Conservation (phyloP, 2,113 vertebrate genomes). For the Pycnonotus jocosus region DNA sequence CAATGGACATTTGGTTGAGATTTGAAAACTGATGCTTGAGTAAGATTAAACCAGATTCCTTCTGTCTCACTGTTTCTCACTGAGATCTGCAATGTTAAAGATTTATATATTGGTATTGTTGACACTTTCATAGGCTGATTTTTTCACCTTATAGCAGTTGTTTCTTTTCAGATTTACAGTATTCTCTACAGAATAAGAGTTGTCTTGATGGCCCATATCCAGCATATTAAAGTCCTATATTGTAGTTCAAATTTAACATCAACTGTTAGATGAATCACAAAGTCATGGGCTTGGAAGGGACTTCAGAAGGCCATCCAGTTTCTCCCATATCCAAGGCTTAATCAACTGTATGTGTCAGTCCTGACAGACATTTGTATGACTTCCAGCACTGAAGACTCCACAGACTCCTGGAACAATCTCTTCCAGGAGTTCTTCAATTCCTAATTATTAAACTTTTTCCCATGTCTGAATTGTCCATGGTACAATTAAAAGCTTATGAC, state of each 20-base stretch:
- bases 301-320: not conserved
- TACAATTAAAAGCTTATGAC: not conserved
- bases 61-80: not conserved
- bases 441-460: not conserved
- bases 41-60: not conserved
- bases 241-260: not conserved
- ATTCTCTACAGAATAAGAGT: not conserved
- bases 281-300: conserved; percentile 1
- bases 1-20: not conserved
- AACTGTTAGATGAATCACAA: not conserved
- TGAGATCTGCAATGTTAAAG: not conserved
- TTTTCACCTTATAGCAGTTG: not conserved
- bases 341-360: not conserved
- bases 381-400: not conserved
- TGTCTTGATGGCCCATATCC: not conserved
- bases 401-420: not conserved
- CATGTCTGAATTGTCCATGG: not conserved
- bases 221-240: not conserved
- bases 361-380: not conserved
- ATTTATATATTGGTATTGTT: conserved; percentile 2
- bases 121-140: not conserved
- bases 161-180: conserved; percentile 8
- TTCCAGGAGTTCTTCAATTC: not conserved
- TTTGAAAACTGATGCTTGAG: not conserved
- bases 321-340: not conserved